Percentiles rank a stretch among this genome's conserved stretches.
Conservation (phyloP, 2,888 invertebrate species). For the Gastrophysa polygoni region DNA sequence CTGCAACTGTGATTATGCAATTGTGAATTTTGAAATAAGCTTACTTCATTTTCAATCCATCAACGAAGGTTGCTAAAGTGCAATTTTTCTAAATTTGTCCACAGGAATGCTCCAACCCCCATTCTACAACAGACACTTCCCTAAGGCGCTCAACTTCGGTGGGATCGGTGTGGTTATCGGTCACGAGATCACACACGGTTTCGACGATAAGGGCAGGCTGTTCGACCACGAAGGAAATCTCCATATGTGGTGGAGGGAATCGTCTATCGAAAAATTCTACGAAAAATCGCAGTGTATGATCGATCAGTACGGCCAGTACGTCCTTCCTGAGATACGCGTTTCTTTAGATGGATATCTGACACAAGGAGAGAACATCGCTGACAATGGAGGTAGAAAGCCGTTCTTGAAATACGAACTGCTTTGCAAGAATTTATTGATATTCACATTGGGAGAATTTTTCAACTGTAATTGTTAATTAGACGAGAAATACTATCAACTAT, state of each 20-base stretch:
- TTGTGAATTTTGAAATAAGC: no score
- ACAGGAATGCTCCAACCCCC: slow-evolving; percentile 90
- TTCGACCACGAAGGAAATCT: slow-evolving; percentile 95
- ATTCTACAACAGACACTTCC: slow-evolving; percentile 87
- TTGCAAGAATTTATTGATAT: no score
- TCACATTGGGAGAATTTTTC: no score
- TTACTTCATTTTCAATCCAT: no score
- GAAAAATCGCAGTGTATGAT: slow-evolving; percentile 79
- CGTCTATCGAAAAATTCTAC: slow-evolving; percentile 75
- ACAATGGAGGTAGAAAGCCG: slow-evolving; percentile 73
- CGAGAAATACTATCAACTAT: no score
- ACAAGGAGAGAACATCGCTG: slow-evolving; percentile 92
- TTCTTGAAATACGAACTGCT: no score
- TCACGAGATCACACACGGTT: slow-evolving; percentile 91
- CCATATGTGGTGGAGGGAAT: slow-evolving; percentile 83
- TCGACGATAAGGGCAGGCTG: slow-evolving; percentile 88
- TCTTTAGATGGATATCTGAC: slow-evolving; percentile 78
- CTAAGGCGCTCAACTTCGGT: slow-evolving; percentile 81
- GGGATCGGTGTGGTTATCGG: slow-evolving; percentile 93
- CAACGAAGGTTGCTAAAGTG: no score
- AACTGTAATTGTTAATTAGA: no score
- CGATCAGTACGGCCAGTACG: slow-evolving; percentile 85
- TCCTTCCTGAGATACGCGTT: slow-evolving; percentile 79
- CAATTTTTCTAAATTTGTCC: no score
- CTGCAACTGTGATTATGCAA: no score